Percentiles rank a stretch among this genome's conserved stretches.
These are phyloP conservation scores for Meiosimyza decipiens DNA, from an alignment of 2,888 invertebrate species.

Conservation along the genomic window DNA sequence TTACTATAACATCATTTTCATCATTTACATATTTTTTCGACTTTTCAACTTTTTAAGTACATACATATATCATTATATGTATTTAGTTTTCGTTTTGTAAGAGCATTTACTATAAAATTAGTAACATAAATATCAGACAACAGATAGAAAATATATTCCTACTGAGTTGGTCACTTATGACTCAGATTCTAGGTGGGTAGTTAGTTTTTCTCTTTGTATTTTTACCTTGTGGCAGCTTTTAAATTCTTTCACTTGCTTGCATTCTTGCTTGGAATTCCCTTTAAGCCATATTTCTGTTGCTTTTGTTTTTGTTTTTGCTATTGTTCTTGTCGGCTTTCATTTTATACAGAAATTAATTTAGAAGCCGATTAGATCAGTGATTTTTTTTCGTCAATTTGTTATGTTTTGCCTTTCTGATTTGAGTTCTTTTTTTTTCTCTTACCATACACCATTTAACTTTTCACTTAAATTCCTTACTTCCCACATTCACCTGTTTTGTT, in stretches of 20 bases:
- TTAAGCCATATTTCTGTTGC: neutral
- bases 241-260: constrained; percentile 10
- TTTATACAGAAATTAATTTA: constrained; percentile 22
- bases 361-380: constrained; percentile 13
- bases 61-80: no score
- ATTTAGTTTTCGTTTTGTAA: no score
- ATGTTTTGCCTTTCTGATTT: neutral
- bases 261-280: constrained; percentile 22
- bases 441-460: neutral
- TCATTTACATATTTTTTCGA: no score
- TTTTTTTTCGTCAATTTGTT: neutral
- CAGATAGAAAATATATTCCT: no score
- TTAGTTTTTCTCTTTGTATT: no score
- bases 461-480: neutral
- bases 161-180: no score
- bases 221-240: neutral
- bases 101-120: no score
- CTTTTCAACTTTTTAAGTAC: no score
- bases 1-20: no score
- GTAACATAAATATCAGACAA: no score
- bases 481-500: neutral
- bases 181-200: no score
- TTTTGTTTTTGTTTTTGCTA: neutral
- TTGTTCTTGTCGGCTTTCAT: neutral
- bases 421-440: constrained; percentile 2